Base-by-base conservation (phyloP, 2,113 vertebrate genomes). In the Megaceryle maxima region DNA sequence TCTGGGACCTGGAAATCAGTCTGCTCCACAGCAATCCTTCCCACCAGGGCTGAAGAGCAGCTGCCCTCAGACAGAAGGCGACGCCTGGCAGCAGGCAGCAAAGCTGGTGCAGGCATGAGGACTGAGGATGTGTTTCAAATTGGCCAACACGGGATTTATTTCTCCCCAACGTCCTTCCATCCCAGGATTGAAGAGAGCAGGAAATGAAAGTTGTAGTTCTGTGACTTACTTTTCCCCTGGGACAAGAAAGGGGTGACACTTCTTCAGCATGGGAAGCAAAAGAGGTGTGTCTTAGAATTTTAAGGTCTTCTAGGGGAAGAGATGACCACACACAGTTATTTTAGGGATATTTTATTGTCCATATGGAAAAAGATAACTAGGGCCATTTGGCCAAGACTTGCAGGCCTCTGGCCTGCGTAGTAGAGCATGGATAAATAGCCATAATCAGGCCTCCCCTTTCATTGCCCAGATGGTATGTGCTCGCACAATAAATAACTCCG, bases 381-480 rank as follows among this genome's bases (percentile, higher is more conserved):
- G 22, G 31, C 20, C 56, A 74, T 90, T 93, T 92, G 76, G 83
- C 73, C 48, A 43, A 83, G 86, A 83, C 70, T 84, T 88, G 22
- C 51, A 81, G 46, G 64, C 60, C 68, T 88, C 43, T 93, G 86
- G 25, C 50, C 31, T 77, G 41, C n/a, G 73, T 67, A 74, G 66
- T 7, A 93, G 51, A 81, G 76, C 69, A 39, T 33, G 43, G 73
- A 51, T 86, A 83, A 93, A 66, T 46, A 78, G 16, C 51, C 15
- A 28, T 63, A 60, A 74, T 55, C 16, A 74, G 68, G 60, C 80
- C 80, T 59, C 70, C 22, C 14, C 29, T 81, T 69, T 87, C 51
- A 43, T 64, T 81, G 56, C 86, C 59, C 88, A 95, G 91, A 93
- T 90, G 88, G 86, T 72, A 57, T 63, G 25, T 78, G 48, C 80